Base-by-base conservation (phyloP, 2,797 vertebrate species). In the Macropodus opercularis region DNA sequence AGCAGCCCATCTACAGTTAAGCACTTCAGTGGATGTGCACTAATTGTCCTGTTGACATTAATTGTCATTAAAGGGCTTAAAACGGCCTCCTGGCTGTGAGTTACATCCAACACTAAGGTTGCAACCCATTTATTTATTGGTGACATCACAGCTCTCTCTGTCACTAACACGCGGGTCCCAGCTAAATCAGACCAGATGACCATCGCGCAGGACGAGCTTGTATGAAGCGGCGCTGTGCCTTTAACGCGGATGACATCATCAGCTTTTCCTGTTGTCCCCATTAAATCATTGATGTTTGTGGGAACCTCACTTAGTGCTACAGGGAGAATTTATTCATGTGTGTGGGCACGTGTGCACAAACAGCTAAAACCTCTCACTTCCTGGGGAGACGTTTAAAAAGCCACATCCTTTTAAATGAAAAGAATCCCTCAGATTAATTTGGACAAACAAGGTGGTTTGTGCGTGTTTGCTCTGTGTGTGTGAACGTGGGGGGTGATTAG, bases 11-110 rank as follows among this genome's bases (percentile, higher is more conserved):
- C 86, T 84, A 75, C 82, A 82, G 80, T 83, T 80, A 86, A 90
- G 88, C 88, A 85, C 89, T 85, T 69, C 75, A 60, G 48, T 69
- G 77, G 87, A 89, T 87, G 81, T 83, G 87, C 85, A 88, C 90
- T 93, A 92, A 92, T 91, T 92, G 89, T 91, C 85, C 84, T 75
- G 85, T 85, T 92, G 90, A 92, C 90, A 87, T 91, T 93, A 92
- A 93, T 91, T 85, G 86, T 88, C 91, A 92, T 91, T 92, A 92
- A 90, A 92, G 81, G 87, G 81, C 79, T 81, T 69, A 77, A 85
- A 89, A 87, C 71, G 65, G 80, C 80, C 72, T 52, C 61, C 39
- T 1, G 43, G 71, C 85, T 74, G 81, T 87, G 87, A 90, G 79
- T 84, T 88, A 83, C 77, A 80, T 35, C 74, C 66, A 21, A n/a